These are phyloP conservation scores for Centropyge bicolor DNA, from an alignment of 2,797 vertebrate species.

Conservation along the genomic window DNA sequence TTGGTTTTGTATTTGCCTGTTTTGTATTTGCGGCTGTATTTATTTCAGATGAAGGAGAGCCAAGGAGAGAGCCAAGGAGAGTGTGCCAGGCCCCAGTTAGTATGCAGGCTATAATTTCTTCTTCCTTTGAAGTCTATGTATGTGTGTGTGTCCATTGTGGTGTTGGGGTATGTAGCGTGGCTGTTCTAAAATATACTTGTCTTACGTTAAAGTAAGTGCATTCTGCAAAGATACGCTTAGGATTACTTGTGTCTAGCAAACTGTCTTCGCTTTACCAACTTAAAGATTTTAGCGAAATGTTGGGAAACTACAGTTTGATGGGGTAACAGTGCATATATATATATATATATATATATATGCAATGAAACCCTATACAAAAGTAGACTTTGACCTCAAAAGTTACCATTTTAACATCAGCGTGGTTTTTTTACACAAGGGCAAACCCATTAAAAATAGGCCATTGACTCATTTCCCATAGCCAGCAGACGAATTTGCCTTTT, in stretches of 20 bases:
- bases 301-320: neutral
- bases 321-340: slow-evolving; percentile 4
- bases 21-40: slow-evolving; percentile 83
- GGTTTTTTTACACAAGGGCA: too few species aligned
- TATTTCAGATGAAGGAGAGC: slow-evolving; percentile 79
- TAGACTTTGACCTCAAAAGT: slow-evolving; percentile 23
- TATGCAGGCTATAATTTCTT: slow-evolving; percentile 84
- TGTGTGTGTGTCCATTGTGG: slow-evolving; percentile 56
- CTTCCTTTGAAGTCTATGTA: slow-evolving; percentile 79
- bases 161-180: slow-evolving; percentile 48
- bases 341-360: too few species aligned
- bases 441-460: too few species aligned
- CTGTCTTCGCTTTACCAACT: slow-evolving; percentile 9
- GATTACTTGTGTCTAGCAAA: neutral
- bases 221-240: slow-evolving; percentile 10
- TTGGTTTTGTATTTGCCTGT: slow-evolving; percentile 80
- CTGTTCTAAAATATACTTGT: slow-evolving; percentile 52
- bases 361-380: slow-evolving; percentile 20
- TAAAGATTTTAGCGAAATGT: neutral
- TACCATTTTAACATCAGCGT: slow-evolving; percentile 10
- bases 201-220: slow-evolving; percentile 32
- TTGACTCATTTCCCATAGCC: too few species aligned
- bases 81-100: slow-evolving; percentile 83
- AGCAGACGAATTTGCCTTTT: too few species aligned
- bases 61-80: slow-evolving; percentile 73